Evolutionary conservation across 2,888 invertebrate species (phyloP).

Genomic region (Stictocephala bisonia): DNA sequence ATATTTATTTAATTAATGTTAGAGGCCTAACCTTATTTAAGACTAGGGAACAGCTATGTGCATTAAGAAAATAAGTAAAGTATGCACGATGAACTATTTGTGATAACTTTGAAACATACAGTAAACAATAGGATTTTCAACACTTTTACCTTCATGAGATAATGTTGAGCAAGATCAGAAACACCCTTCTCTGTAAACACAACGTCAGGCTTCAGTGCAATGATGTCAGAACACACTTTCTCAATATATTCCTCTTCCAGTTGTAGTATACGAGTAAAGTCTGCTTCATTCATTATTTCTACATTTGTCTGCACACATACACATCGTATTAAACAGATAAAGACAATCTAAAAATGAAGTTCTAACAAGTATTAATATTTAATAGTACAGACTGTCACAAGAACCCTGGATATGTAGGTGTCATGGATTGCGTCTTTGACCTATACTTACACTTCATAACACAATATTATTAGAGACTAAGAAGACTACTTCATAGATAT

Average conservation of each 20-base stretch:
- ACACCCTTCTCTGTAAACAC: conserved; percentile 99
- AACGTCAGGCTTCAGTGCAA: conserved; percentile 94
- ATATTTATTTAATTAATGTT: too few species aligned
- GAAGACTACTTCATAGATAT: too few species aligned
- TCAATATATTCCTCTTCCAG: conserved; percentile 96
- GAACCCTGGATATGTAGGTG: too few species aligned
- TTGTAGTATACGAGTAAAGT: conserved; percentile 94
- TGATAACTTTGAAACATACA: background rate
- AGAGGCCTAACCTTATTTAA: too few species aligned
- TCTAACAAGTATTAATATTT: too few species aligned
- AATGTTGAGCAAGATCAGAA: conserved; percentile 93
- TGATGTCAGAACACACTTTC: conserved; percentile 90
- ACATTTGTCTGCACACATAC: conserved; percentile 86
- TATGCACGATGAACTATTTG: background rate
- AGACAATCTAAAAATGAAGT: background rate
- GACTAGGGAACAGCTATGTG: too few species aligned
- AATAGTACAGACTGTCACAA: too few species aligned
- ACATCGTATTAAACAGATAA: conserved; percentile 31
- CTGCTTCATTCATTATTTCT: conserved; percentile 93
- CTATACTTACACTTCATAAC: too few species aligned
- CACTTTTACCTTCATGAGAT: conserved; percentile 73
- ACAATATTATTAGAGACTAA: too few species aligned
- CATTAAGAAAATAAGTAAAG: too few species aligned
- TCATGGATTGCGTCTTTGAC: too few species aligned
- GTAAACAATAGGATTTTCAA: background rate